Conservation (phyloP, 2,113 vertebrate genomes). For the Pygoscelis adeliae region DNA sequence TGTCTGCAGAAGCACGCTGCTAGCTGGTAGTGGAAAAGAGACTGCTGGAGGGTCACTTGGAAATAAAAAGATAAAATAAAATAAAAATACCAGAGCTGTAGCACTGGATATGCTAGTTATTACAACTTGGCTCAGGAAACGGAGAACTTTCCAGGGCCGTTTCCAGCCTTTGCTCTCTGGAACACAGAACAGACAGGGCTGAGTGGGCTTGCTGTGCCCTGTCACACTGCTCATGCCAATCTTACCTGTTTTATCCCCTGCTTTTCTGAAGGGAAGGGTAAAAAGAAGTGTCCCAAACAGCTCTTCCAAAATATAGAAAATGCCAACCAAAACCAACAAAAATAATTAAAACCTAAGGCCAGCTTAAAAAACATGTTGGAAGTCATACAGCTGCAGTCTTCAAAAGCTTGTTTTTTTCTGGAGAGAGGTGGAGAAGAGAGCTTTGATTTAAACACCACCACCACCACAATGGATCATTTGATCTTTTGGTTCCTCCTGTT, state of each 20-base stretch:
- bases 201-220: not conserved
- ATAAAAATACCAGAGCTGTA: not conserved
- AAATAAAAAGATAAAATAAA: not conserved
- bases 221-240: not conserved
- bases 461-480: conserved; percentile 42
- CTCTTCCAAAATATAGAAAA: not conserved
- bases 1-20: not conserved
- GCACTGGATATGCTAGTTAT: not conserved
- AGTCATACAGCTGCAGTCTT: conserved; percentile 25
- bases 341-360: conserved; percentile 48
- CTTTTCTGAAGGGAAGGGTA: not conserved
- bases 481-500: conserved; percentile 58
- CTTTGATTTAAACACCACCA: conserved; percentile 40
- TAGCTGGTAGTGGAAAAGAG: not conserved
- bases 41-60: not conserved
- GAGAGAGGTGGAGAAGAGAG: not conserved
- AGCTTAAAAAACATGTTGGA: conserved; percentile 23
- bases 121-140: conserved; percentile 7
- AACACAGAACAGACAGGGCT: not conserved
- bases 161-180: conserved; percentile 4
- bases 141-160: not conserved
- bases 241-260: not conserved
- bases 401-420: conserved; percentile 38
- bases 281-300: not conserved
- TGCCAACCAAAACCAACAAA: not conserved